Conservation (phyloP, 2,797 vertebrate species). For the Pseudocheirus occidentalis region DNA sequence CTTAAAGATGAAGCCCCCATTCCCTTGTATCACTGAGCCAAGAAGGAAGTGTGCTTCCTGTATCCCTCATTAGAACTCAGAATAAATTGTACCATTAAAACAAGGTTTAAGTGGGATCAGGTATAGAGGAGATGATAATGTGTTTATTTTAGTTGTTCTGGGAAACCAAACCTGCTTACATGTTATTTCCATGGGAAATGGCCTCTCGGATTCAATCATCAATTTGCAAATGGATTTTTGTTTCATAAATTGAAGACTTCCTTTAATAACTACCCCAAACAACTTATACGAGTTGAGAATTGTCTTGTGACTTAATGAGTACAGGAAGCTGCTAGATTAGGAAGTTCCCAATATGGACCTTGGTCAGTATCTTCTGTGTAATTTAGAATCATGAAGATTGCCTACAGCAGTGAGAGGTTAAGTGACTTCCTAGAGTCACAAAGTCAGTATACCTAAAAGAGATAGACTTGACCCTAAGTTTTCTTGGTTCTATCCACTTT, state of each 20-base stretch:
- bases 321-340: neutral
- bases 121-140: neutral
- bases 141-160: neutral
- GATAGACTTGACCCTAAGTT: neutral
- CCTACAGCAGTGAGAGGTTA: neutral
- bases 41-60: neutral
- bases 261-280: neutral
- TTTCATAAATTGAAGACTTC: neutral
- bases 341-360: neutral
- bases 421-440: neutral
- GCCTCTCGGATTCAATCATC: neutral
- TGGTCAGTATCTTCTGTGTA: neutral
- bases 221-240: neutral
- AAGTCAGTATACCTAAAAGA: neutral
- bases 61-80: neutral
- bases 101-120: neutral
- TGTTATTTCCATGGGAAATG: neutral
- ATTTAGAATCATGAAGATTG: neutral
- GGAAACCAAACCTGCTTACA: neutral
- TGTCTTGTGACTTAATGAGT: neutral
- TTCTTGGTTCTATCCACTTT: neutral
- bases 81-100: neutral
- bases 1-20: neutral
- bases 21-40: neutral
- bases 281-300: neutral